Conservation (phyloP, 2,797 vertebrate genomes). For the Clarias laeviceps region DNA sequence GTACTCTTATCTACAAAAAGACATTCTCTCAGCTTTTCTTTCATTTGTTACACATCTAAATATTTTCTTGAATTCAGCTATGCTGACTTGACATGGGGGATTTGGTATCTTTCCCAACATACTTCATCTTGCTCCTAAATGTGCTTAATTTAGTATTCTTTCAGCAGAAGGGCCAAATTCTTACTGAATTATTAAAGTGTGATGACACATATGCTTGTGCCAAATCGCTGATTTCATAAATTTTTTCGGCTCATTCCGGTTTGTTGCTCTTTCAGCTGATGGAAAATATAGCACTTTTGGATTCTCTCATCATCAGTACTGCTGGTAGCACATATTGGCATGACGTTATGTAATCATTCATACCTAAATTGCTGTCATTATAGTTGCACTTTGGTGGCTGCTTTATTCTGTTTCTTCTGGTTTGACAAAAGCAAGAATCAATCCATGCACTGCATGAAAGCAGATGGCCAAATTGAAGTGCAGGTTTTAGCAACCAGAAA, state of each 20-base stretch:
- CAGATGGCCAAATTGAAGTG: not conserved
- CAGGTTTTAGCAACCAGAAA: conserved; percentile 4
- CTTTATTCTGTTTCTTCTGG: not conserved
- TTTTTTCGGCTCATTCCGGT: not conserved
- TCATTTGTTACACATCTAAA: not conserved
- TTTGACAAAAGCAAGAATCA: not conserved
- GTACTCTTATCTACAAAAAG: too few species aligned
- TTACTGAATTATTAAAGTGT: conserved; percentile 17
- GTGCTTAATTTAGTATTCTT: conserved; percentile 37
- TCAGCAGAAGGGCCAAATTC: conserved; percentile 1
- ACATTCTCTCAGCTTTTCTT: not conserved
- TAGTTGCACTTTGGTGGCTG: not conserved
- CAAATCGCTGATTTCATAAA: conserved; percentile 27
- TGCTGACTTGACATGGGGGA: not conserved
- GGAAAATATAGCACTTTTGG: conserved; percentile 1
- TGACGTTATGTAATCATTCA: not conserved
- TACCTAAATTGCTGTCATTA: not conserved
- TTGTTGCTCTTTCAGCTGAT: conserved; percentile 2
- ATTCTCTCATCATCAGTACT: not conserved
- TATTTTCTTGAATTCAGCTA: not conserved
- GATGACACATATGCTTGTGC: conserved; percentile 15
- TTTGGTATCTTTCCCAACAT: not conserved
- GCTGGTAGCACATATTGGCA: not conserved
- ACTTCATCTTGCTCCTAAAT: conserved; percentile 17
- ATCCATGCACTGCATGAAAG: not conserved